Conservation (phyloP, 2,888 invertebrate genomes). For the Lithosia quadra region DNA sequence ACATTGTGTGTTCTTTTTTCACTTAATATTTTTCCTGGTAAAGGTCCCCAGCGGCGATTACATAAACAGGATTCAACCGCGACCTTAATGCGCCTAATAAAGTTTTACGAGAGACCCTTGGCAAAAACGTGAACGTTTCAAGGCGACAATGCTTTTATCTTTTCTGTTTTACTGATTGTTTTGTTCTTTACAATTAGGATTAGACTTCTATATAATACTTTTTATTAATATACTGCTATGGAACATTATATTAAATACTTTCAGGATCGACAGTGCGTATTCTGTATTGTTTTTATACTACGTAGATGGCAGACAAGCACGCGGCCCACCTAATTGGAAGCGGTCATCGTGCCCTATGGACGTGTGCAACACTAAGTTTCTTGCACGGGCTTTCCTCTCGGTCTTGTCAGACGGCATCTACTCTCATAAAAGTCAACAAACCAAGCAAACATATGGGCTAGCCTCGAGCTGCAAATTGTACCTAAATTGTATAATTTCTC, state of each 20-base stretch:
- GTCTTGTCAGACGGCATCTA: background rate
- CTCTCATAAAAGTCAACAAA: background rate
- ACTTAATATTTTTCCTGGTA: slow-evolving; percentile 85
- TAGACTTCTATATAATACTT: slow-evolving; percentile 54
- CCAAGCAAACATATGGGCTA: background rate
- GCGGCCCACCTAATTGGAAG: too few relatives aligned
- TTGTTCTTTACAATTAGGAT: slow-evolving; percentile 77
- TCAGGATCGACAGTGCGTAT: too few relatives aligned
- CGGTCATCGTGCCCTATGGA: too few relatives aligned
- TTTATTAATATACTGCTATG: background rate
- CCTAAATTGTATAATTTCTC: too few relatives aligned
- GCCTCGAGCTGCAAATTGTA: background rate
- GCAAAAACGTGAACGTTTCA: slow-evolving; percentile 83
- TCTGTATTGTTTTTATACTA: too few relatives aligned
- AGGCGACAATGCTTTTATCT: slow-evolving; percentile 86
- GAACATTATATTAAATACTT: background rate
- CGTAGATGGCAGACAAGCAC: too few relatives aligned
- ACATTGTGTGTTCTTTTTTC: slow-evolving; percentile 83
- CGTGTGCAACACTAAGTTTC: background rate
- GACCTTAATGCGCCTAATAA: slow-evolving; percentile 86
- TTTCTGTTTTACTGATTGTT: slow-evolving; percentile 84
- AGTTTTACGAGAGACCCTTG: slow-evolving; percentile 86
- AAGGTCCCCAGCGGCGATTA: slow-evolving; percentile 85
- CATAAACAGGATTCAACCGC: slow-evolving; percentile 87
- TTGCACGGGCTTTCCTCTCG: background rate